These are phyloP conservation scores for Drosophila vallismaia DNA, from an alignment of 2,888 invertebrate species.

Conservation along the genomic window DNA sequence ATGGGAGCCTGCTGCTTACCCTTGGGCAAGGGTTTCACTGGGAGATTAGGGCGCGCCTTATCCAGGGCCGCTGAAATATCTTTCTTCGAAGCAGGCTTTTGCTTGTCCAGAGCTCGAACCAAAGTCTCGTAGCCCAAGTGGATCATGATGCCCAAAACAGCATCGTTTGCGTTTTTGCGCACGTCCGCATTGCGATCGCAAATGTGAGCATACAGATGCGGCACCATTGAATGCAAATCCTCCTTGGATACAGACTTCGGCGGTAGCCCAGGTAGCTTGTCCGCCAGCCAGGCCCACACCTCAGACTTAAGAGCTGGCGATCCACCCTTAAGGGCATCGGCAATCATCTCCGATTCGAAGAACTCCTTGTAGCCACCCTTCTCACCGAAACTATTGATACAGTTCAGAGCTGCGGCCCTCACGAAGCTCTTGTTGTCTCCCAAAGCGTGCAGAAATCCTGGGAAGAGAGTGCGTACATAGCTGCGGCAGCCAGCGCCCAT, in stretches of 20 bases:
- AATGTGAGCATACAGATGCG: slow-evolving; percentile 91
- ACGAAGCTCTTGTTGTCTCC: slow-evolving; percentile 92
- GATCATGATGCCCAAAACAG: slow-evolving; percentile 95
- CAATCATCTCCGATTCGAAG: slow-evolving; percentile 94
- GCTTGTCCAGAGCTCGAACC: slow-evolving; percentile 83
- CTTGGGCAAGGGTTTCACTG: slow-evolving; percentile 90
- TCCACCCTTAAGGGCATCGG: slow-evolving; percentile 93
- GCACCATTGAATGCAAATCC: slow-evolving; percentile 91
- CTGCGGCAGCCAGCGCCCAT: slow-evolving; percentile 93
- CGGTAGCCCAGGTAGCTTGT: slow-evolving; percentile 90
- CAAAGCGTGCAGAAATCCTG: slow-evolving; percentile 92
- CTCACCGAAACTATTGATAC: slow-evolving; percentile 93
- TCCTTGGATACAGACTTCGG: slow-evolving; percentile 90
- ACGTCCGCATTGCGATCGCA: slow-evolving; percentile 97
- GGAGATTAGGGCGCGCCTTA: slow-evolving; percentile 93
- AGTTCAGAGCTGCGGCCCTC: slow-evolving; percentile 91
- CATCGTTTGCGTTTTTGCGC: slow-evolving; percentile 94
- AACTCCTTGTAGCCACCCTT: slow-evolving; percentile 92
- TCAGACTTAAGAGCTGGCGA: slow-evolving; percentile 93
- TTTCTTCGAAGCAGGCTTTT: slow-evolving; percentile 89
- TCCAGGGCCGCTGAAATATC: slow-evolving; percentile 92
- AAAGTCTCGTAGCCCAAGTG: slow-evolving; percentile 90
- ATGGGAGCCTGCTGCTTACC: slow-evolving; percentile 86
- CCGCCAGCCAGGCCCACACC: slow-evolving; percentile 93
- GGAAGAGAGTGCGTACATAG: slow-evolving; percentile 92